A percentile compares a stretch with the other conserved stretches of the same genome.
Evolutionary conservation across 2,888 invertebrate species (phyloP).

Genomic region (Ennomos erosarius): DNA sequence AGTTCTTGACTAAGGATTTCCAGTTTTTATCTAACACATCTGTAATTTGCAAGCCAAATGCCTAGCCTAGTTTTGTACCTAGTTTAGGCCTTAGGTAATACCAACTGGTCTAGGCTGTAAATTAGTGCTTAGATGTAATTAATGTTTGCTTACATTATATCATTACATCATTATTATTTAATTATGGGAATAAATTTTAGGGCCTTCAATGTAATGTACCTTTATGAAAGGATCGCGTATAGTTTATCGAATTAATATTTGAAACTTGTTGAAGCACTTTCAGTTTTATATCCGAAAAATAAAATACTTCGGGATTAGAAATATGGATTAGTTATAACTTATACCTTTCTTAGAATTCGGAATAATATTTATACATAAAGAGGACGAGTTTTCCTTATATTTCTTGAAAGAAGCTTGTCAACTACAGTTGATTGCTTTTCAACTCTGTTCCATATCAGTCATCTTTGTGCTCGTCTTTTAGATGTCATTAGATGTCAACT

Average conservation of each 20-base stretch:
- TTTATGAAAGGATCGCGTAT: constrained; percentile 13
- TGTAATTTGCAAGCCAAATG: constrained; percentile 17
- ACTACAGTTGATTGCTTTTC: constrained; percentile 2
- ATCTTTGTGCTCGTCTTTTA: constrained; percentile 9
- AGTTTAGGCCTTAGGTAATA: background rate
- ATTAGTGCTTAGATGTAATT: constrained; percentile 1
- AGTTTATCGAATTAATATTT: too few species aligned
- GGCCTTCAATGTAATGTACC: background rate
- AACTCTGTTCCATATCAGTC: constrained; percentile 6
- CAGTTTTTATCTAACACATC: constrained; percentile 29
- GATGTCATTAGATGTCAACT: constrained; percentile 23
- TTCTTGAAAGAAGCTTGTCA: constrained; percentile 12
- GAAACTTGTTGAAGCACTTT: background rate
- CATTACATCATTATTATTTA: background rate
- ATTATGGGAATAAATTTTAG: constrained; percentile 13
- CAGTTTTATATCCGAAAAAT: too few species aligned
- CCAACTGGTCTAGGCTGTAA: constrained; percentile 6
- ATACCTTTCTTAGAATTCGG: too few species aligned
- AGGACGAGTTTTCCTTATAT: too few species aligned
- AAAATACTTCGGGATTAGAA: too few species aligned
- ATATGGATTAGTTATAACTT: too few species aligned
- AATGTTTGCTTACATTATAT: background rate
- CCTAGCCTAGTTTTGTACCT: background rate
- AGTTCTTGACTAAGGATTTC: constrained; percentile 34
- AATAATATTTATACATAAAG: too few species aligned